Percentiles rank a stretch among this genome's conserved stretches.
Evolutionary conservation across 2,797 vertebrate genomes (phyloP).

Genomic region (Lithobates pipiens): DNA sequence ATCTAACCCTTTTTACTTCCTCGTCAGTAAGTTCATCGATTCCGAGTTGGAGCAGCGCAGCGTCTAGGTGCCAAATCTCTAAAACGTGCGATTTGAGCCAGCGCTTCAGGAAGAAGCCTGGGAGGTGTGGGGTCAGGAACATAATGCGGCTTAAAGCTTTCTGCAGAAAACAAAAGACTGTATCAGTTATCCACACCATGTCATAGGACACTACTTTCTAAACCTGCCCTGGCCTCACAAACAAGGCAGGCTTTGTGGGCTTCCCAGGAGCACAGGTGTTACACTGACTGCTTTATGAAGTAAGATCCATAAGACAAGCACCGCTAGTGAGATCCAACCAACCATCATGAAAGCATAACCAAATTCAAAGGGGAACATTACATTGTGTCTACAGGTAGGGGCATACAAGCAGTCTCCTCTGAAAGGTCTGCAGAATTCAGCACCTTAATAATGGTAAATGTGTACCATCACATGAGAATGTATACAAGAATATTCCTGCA

Average conservation of each 20-base stretch:
- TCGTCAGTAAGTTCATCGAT: conserved; percentile 79
- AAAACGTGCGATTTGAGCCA: conserved; percentile 81
- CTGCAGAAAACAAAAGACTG: conserved; percentile 68
- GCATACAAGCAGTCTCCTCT: too few relatives aligned
- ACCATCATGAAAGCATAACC: neutral
- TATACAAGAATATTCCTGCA: too few relatives aligned
- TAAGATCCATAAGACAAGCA: neutral
- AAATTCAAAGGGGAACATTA: neutral
- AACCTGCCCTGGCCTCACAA: neutral
- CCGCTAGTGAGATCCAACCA: neutral
- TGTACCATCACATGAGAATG: neutral
- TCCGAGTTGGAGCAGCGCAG: conserved; percentile 81
- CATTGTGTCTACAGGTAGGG: neutral
- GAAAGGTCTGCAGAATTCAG: neutral
- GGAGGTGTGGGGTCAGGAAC: conserved; percentile 86
- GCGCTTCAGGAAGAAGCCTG: conserved; percentile 75
- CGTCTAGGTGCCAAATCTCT: conserved; percentile 88
- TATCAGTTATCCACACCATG: conserved; percentile 1
- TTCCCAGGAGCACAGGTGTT: neutral
- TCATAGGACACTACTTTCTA: conserved; percentile 5
- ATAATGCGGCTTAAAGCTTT: conserved; percentile 84
- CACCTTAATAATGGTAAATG: too few relatives aligned
- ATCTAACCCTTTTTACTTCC: conserved; percentile 84
- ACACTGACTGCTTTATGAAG: neutral
- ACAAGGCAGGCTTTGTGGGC: neutral